These are phyloP conservation scores for Petaurus breviceps DNA, from an alignment of 2,113 vertebrate genomes.

Conservation along the genomic window DNA sequence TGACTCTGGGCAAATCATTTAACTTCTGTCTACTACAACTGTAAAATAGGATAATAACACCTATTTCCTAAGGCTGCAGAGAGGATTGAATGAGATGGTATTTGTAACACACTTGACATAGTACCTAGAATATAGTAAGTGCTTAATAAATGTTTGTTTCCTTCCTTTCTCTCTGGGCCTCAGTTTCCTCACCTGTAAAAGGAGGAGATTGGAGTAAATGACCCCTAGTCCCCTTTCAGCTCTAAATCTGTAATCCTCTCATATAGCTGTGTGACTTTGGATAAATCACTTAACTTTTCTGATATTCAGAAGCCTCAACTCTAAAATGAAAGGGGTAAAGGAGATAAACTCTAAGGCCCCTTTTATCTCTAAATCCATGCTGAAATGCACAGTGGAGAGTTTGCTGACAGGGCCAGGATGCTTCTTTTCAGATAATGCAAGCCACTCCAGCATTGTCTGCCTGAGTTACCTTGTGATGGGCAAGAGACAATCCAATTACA, in stretches of 20 bases:
- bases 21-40: neutral
- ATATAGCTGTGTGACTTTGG: neutral
- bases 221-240: neutral
- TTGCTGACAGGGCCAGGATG: constrained; percentile 35
- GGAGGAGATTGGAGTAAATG: neutral
- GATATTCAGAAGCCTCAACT: neutral
- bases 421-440: constrained; percentile 51
- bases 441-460: neutral
- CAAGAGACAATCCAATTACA: constrained; percentile 38
- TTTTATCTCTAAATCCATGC: neutral
- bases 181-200: neutral
- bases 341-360: neutral
- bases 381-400: neutral
- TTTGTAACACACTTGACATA: neutral
- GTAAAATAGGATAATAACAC: neutral
- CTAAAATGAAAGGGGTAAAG: neutral
- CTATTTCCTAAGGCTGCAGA: neutral
- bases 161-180: neutral
- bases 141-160: neutral
- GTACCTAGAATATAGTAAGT: neutral
- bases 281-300: neutral
- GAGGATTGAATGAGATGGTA: neutral
- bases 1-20: neutral
- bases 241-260: neutral
- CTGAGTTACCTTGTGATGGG: neutral